Percentiles rank a stretch among this genome's conserved stretches.
Evolutionary conservation across 1,140 invertebrate genomes (phyloP).

Genomic region (Anoplolepis gracilipes): DNA sequence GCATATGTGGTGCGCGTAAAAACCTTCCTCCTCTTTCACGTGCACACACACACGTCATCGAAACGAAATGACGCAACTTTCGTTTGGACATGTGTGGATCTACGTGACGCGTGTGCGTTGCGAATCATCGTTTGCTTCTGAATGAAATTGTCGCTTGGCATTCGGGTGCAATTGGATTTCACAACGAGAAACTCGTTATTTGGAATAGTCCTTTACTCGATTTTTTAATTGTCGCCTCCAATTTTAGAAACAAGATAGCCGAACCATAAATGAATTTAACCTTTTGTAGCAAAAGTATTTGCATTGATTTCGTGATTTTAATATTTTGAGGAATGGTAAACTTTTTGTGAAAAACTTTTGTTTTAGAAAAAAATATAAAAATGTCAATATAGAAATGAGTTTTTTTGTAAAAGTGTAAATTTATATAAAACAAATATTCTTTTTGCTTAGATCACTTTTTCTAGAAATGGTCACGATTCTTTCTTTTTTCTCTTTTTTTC

Average conservation of each 20-base stretch:
- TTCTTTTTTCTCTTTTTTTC: background rate
- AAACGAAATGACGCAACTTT: conserved; percentile 60
- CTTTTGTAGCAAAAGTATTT: too few relatives aligned
- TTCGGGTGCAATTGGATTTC: conserved; percentile 13
- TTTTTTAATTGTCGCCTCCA: background rate
- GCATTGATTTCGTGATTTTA: background rate
- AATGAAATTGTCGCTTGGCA: conserved; percentile 24
- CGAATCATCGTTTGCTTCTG: conserved; percentile 14
- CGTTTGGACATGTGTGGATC: background rate
- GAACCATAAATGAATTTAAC: background rate
- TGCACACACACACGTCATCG: conserved; percentile 52
- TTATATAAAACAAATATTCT: background rate
- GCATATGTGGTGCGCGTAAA: conserved; percentile 34
- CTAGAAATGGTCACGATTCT: background rate
- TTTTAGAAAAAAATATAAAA: background rate
- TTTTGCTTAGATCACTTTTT: background rate
- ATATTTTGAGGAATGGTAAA: background rate
- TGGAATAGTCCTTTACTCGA: background rate
- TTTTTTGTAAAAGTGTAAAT: background rate
- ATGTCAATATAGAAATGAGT: background rate
- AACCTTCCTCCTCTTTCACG: background rate
- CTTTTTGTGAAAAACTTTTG: background rate
- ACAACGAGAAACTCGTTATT: conserved; percentile 34
- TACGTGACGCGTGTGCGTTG: conserved; percentile 6
- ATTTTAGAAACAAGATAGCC: background rate